These are phyloP conservation scores for Mimas tiliae DNA, from an alignment of 2,888 invertebrate genomes.

Conservation along the genomic window DNA sequence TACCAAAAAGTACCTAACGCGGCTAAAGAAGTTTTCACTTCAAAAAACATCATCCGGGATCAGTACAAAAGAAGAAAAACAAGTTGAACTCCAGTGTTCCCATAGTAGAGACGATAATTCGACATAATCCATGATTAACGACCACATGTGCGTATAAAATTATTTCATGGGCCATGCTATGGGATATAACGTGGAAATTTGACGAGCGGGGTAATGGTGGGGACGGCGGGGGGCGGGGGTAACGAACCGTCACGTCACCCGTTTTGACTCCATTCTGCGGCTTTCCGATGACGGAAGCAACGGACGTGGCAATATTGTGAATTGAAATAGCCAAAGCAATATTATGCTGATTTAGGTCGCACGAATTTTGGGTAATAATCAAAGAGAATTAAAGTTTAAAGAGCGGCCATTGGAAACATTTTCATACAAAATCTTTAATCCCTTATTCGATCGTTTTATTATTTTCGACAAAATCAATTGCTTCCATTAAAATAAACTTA, in stretches of 20 bases:
- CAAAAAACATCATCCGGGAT: no score
- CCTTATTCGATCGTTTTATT: no score
- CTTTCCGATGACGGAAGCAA: slow-evolving; percentile 34
- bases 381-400: no score
- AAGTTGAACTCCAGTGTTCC: background rate
- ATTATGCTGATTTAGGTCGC: background rate
- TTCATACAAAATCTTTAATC: no score
- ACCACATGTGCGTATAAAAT: slow-evolving; percentile 41
- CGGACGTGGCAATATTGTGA: background rate
- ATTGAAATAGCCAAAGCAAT: slow-evolving; percentile 1
- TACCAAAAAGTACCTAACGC: no score
- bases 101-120: background rate
- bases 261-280: slow-evolving; percentile 43
- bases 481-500: no score
- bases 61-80: background rate
- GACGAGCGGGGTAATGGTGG: slow-evolving; percentile 57
- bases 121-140: slow-evolving; percentile 11
- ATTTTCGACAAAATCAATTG: no score
- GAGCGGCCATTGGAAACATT: no score
- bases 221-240: slow-evolving; percentile 55
- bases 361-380: background rate
- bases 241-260: slow-evolving; percentile 62
- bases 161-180: slow-evolving; percentile 52
- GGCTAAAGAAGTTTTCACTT: no score
- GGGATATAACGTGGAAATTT: slow-evolving; percentile 63